Percentiles rank a stretch among this genome's conserved stretches.
phyloP scores from a whole-genome alignment of 64 coral and sea anemone genomes.

The Montipora capricornis region DNA sequence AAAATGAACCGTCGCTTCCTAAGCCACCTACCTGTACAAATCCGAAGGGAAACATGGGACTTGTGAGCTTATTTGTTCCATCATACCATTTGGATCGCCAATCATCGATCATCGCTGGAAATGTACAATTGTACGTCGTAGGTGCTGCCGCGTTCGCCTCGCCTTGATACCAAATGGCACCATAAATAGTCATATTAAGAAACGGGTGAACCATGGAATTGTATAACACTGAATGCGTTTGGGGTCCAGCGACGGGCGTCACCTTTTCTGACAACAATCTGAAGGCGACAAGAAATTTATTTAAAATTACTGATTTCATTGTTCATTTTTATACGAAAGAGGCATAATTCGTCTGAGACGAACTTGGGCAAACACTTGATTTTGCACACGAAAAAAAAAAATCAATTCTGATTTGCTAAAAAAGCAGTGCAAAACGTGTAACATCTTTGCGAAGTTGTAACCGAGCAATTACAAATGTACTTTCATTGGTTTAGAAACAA shows the following conservation, averaged over 20 bases:
- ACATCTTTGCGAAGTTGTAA: no score
- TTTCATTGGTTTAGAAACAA: no score
- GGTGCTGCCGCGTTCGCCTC: constrained; percentile 74
- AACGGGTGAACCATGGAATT: constrained; percentile 97
- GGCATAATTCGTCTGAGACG: no score
- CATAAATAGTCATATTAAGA: constrained; percentile 99
- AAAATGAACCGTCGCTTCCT: no score
- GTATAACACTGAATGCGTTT: constrained; percentile 73
- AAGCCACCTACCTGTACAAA: constrained; percentile 87
- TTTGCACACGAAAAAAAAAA: no score
- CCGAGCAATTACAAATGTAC: no score
- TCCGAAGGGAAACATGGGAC: constrained; percentile 91
- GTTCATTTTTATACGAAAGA: no score
- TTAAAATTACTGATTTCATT: background rate
- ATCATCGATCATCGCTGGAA: constrained; percentile 99
- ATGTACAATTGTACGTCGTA: constrained; percentile 93
- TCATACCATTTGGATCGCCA: constrained; percentile 95
- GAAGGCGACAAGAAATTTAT: background rate
- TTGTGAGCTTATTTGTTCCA: constrained; percentile 70
- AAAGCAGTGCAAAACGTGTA: no score
- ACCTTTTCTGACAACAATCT: constrained; percentile 29
- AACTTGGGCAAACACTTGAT: no score
- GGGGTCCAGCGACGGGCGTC: constrained; percentile 2
- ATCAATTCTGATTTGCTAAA: no score
- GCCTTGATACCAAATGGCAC: constrained; percentile 98